Evolutionary conservation across 2,797 vertebrate species (phyloP).

Genomic region (Orientallactaga sibirica): DNA sequence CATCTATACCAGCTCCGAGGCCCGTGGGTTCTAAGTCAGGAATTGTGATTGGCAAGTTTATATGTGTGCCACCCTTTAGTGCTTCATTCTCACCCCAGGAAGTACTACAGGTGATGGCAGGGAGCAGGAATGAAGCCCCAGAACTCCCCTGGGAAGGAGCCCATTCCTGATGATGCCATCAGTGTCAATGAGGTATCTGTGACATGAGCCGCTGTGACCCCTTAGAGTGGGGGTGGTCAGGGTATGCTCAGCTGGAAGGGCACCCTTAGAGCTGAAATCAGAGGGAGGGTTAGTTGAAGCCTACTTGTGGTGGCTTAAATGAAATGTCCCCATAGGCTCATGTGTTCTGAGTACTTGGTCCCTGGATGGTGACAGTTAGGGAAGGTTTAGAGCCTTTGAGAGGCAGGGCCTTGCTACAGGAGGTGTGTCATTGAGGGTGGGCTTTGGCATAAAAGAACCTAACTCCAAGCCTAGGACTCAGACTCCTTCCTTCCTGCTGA

Average conservation of each 20-base stretch:
- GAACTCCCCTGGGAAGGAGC: too few relatives aligned
- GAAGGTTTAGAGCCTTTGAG: too few relatives aligned
- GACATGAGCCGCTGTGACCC: rapidly evolving
- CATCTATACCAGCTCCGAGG: rapidly evolving
- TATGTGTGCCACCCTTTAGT: rapidly evolving
- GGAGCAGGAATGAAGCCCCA: background rate
- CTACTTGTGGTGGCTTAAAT: too few relatives aligned
- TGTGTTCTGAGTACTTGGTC: too few relatives aligned
- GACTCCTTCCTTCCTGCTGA: too few relatives aligned
- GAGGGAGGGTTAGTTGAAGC: background rate
- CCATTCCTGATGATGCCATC: too few relatives aligned
- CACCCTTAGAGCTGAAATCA: background rate
- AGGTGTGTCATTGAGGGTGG: too few relatives aligned
- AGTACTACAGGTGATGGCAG: rapidly evolving
- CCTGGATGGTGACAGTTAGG: too few relatives aligned
- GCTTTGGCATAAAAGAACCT: too few relatives aligned
- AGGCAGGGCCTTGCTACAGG: too few relatives aligned
- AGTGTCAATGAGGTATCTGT: rapidly evolving
- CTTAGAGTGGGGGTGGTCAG: rapidly evolving
- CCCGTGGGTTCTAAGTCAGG: background rate
- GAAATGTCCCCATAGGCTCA: too few relatives aligned
- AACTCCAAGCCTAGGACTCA: too few relatives aligned
- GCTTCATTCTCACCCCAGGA: rapidly evolving
- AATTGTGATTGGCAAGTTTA: background rate
- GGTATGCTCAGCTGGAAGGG: rapidly evolving